These are phyloP conservation scores for Leptobrachium leishanense DNA, from an alignment of 2,113 vertebrate genomes.

Conservation along the genomic window DNA sequence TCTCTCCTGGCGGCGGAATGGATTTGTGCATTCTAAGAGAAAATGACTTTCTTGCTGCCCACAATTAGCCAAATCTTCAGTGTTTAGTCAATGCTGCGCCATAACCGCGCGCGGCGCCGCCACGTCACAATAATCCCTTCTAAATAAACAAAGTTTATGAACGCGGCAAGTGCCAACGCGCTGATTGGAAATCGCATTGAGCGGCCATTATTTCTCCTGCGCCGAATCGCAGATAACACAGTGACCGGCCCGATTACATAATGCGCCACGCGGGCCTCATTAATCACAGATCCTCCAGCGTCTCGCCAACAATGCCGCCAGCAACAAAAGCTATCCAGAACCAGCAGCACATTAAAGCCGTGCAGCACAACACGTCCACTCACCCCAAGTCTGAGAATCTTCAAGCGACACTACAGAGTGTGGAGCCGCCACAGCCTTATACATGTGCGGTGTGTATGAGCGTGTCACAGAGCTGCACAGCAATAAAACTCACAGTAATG, in stretches of 20 bases:
- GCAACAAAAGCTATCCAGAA: too few relatives aligned
- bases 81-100: conserved; percentile 76
- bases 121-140: conserved; percentile 81
- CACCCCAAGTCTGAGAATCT: too few relatives aligned
- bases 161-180: conserved; percentile 69
- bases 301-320: too few relatives aligned
- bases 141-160: conserved; percentile 74
- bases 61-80: conserved; percentile 91
- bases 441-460: too few relatives aligned
- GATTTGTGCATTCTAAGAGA: conserved; percentile 99
- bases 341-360: too few relatives aligned
- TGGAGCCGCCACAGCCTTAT: too few relatives aligned
- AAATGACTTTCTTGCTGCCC: conserved; percentile 96
- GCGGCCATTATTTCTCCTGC: conserved; percentile 58
- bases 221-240: background rate
- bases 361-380: too few relatives aligned
- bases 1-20: conserved; percentile 91
- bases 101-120: conserved; percentile 78
- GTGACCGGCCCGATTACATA: background rate
- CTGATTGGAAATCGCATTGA: conserved; percentile 69
- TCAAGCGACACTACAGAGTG: too few relatives aligned
- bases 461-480: too few relatives aligned
- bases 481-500: too few relatives aligned
- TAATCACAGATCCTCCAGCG: background rate
- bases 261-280: background rate